Conservation (phyloP, 1,140 invertebrate genomes). For the Tetragonula clypearis region DNA sequence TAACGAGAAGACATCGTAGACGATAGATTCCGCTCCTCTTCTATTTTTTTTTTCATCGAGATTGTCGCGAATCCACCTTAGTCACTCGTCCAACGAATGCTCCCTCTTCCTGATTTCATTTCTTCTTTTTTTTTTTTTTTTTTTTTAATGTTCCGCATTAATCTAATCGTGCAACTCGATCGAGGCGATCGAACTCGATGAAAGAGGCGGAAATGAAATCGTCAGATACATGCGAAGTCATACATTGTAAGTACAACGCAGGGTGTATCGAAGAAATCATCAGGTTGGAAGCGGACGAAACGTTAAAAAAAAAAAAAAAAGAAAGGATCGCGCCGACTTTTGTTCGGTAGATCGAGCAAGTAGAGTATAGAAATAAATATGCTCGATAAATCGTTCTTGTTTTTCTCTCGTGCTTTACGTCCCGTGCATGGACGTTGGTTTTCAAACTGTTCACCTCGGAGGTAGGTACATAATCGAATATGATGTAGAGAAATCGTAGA, state of each 20-base stretch:
- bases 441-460: not conserved
- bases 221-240: conserved; percentile 8
- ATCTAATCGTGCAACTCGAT: conserved; percentile 14
- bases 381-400: not conserved
- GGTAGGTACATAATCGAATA: not conserved
- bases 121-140: not conserved
- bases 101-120: not conserved
- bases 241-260: not conserved
- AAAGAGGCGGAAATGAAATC: conserved; percentile 46
- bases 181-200: conserved; percentile 19
- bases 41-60: not conserved
- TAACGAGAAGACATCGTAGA: conserved; percentile 6
- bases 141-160: not conserved
- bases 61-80: not conserved
- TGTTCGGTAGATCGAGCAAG: not conserved
- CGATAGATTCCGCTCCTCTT: not conserved
- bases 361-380: not conserved
- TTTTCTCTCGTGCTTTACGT: not conserved
- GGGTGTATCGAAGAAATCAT: not conserved
- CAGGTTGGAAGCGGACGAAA: too few relatives aligned
- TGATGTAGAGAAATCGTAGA: not conserved
- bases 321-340: not conserved
- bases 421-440: too few relatives aligned
- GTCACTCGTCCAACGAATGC: not conserved
- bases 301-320: not conserved